phyloP scores from a whole-genome alignment of 2,888 invertebrate genomes.

The Tinea trinotella region DNA sequence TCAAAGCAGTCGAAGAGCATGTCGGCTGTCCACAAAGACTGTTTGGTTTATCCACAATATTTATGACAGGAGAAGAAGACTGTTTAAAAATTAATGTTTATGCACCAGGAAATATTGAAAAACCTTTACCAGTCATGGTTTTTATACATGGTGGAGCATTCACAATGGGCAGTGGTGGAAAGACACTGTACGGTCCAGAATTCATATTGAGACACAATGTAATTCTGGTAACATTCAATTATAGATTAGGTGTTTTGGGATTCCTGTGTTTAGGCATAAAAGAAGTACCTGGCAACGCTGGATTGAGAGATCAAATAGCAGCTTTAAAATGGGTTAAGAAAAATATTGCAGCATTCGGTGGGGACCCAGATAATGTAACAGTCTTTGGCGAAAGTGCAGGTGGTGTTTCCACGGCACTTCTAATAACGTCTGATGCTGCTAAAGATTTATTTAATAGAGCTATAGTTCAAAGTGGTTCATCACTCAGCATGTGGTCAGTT shows the following conservation, averaged over 20 bases:
- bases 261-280: constrained; percentile 54
- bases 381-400: constrained; percentile 64
- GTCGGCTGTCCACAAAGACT: constrained; percentile 44
- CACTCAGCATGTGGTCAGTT: constrained; percentile 49
- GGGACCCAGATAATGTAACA: constrained; percentile 55
- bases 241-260: constrained; percentile 53
- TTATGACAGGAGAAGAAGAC: constrained; percentile 43
- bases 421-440: constrained; percentile 43
- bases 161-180: constrained; percentile 49
- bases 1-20: constrained; percentile 46
- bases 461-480: constrained; percentile 55
- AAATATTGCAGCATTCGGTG: constrained; percentile 57
- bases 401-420: constrained; percentile 41
- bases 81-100: constrained; percentile 55
- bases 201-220: constrained; percentile 50
- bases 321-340: constrained; percentile 58
- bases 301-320: constrained; percentile 56
- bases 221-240: constrained; percentile 56
- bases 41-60: constrained; percentile 28
- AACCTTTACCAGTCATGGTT: constrained; percentile 53
- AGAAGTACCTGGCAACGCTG: constrained; percentile 60
- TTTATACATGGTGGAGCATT: constrained; percentile 60
- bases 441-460: constrained; percentile 49
- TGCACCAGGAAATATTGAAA: constrained; percentile 35
- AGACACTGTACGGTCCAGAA: constrained; percentile 48